Conservation (phyloP, 2,797 vertebrate genomes). For the Coracias cyanogaster region DNA sequence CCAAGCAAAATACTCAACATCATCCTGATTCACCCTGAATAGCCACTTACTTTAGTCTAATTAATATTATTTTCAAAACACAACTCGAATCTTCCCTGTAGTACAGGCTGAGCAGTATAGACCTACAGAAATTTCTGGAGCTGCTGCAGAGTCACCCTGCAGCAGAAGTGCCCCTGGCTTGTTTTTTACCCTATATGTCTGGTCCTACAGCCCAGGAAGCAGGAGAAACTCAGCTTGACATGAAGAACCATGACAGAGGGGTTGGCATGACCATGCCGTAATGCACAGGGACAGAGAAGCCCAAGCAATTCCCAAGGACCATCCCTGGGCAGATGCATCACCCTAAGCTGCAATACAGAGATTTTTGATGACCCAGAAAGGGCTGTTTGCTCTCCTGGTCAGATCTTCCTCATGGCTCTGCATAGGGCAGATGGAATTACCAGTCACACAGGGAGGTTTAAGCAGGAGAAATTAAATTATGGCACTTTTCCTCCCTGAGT, state of each 20-base stretch:
- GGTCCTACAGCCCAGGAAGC: neutral
- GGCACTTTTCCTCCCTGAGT: neutral
- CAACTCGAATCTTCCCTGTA: accelerated
- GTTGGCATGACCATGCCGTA: neutral
- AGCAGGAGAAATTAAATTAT: neutral
- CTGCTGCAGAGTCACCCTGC: neutral
- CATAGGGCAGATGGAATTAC: neutral
- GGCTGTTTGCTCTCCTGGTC: neutral
- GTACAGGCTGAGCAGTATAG: neutral
- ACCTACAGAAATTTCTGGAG: neutral
- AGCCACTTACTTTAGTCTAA: neutral
- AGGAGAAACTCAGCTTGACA: neutral
- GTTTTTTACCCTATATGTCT: neutral
- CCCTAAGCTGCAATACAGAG: neutral
- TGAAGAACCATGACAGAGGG: neutral
- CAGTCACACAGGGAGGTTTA: neutral
- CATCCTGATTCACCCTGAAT: neutral
- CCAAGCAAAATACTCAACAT: neutral
- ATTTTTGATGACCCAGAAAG: neutral
- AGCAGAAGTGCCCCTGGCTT: neutral
- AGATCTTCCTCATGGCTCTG: neutral
- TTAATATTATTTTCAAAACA: neutral
- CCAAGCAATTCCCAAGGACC: neutral
- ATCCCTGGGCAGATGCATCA: neutral
- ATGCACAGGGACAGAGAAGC: neutral